Base-by-base conservation (phyloP, 2,113 vertebrate genomes). In the Dromiciops gliroides region DNA sequence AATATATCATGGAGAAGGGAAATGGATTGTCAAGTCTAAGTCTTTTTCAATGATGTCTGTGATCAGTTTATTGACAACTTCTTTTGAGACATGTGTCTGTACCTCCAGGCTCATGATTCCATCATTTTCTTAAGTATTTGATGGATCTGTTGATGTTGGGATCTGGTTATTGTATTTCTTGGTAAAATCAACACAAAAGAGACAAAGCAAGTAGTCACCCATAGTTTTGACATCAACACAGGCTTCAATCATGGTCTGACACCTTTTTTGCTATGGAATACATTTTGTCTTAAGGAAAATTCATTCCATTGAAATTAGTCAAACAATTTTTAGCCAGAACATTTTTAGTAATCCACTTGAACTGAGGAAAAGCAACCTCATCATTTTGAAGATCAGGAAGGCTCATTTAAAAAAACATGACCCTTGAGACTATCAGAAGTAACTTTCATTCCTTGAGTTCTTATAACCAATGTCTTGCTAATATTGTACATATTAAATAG, bases 181-280 rank as follows among this genome's bases (percentile, higher is more conserved):
- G 95, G 99, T 99, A 98, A 99, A 99, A 48, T 99, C 99, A 12
- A 99, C 99, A 12, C 99, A 99, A 98, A 99, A 99, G 51, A 99
- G 98, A 92, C 99, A 99, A 89, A 99, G 98, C 88, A 99, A 98
- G 97, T 99, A 99, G 56, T 99, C 99, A 53, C 99, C 99, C 0
- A 99, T 99, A 95, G 99, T 99, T 97, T 99, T 99, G 92, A 99
- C 99, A 48, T 99, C 99, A 90, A 99, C 99, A 0, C 99, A 99
- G 47, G 99, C 99, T 96, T 99, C 99, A 44, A 99, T 99, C 99
- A 99, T 99, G 53, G 99, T 99, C 99, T 99, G 99, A 99, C 99
- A 99, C 56, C 56, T 99, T 99, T 97, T 99, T 99, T 97, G 99
- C 99, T 99, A 99, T 99, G 93, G 99, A 99, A 98, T 99, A 99